Conservation (phyloP, 2,888 invertebrate species). For the Diloba caeruleocephala region DNA sequence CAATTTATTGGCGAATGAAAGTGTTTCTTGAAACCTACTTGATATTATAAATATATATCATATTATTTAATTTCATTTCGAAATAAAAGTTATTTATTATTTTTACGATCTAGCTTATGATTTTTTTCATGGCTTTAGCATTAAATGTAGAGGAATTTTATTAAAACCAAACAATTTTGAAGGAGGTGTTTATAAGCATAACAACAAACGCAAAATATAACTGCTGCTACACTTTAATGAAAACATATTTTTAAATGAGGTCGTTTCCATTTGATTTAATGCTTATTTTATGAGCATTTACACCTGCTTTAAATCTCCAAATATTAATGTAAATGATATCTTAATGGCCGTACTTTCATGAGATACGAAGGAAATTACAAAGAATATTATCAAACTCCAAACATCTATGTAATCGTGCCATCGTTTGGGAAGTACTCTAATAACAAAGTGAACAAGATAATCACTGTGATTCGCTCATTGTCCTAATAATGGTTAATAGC, state of each 20-base stretch:
- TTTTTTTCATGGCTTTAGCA: not conserved
- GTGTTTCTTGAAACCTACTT: too few relatives aligned
- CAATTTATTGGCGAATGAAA: too few relatives aligned
- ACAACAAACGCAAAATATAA: not conserved
- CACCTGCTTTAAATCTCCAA: conserved; percentile 4
- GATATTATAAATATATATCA: too few relatives aligned
- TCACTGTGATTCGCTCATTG: conserved; percentile 48
- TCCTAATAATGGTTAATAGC: conserved; percentile 43
- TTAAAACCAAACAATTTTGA: not conserved
- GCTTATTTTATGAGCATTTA: conserved; percentile 11
- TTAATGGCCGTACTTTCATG: conserved; percentile 8
- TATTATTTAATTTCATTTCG: too few relatives aligned
- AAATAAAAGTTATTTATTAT: too few relatives aligned
- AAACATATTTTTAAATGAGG: conserved; percentile 6
- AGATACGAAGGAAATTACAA: conserved; percentile 28
- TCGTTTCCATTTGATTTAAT: conserved; percentile 9
- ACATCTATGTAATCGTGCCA: conserved; percentile 54
- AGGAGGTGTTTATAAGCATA: not conserved
- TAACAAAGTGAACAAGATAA: conserved; percentile 62
- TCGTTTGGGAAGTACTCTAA: conserved; percentile 55
- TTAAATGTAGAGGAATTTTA: not conserved
- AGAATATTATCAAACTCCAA: conserved; percentile 38
- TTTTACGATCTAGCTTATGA: too few relatives aligned
- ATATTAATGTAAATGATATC: conserved; percentile 12
- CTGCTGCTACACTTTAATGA: not conserved